Conservation (phyloP, 2,888 invertebrate genomes). For the Coleophora deauratella region DNA sequence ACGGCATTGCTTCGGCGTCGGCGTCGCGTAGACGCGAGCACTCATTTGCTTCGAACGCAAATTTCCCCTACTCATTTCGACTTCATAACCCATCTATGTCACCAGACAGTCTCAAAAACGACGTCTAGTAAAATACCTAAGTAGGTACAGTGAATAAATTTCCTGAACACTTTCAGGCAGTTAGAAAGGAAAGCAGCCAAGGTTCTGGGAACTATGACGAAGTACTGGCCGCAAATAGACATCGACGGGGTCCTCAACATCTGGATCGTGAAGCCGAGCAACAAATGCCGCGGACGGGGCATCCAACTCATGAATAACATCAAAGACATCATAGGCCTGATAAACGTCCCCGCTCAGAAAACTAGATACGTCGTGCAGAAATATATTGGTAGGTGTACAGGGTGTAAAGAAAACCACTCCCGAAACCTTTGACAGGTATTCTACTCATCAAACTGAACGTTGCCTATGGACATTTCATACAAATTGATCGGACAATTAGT, state of each 20-base stretch:
- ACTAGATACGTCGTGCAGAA: slow-evolving; percentile 94
- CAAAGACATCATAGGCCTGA: slow-evolving; percentile 85
- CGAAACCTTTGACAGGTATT: background rate
- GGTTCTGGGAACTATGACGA: slow-evolving; percentile 77
- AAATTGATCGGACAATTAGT: too few species aligned
- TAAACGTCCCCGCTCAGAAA: slow-evolving; percentile 80
- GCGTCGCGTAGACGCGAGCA: too few species aligned
- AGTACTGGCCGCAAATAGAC: slow-evolving; percentile 87
- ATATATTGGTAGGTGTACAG: slow-evolving; percentile 95
- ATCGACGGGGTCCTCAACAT: slow-evolving; percentile 91
- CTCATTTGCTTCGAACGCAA: too few species aligned
- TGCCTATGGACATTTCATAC: too few species aligned
- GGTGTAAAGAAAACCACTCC: slow-evolving; percentile 9
- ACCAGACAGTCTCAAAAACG: too few species aligned
- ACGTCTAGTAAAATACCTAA: too few species aligned
- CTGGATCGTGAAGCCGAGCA: slow-evolving; percentile 97
- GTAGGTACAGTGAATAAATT: too few species aligned
- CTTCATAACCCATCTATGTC: too few species aligned
- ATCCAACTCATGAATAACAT: slow-evolving; percentile 90
- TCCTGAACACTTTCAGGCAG: slow-evolving; percentile 36
- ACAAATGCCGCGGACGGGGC: slow-evolving; percentile 92
- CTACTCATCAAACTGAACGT: too few species aligned
- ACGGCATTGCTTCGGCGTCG: too few species aligned
- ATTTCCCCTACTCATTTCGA: too few species aligned
- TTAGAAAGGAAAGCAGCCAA: slow-evolving; percentile 72